These are phyloP conservation scores for Gandaritis pyraliata DNA, from an alignment of 2,888 invertebrate genomes.

Conservation along the genomic window DNA sequence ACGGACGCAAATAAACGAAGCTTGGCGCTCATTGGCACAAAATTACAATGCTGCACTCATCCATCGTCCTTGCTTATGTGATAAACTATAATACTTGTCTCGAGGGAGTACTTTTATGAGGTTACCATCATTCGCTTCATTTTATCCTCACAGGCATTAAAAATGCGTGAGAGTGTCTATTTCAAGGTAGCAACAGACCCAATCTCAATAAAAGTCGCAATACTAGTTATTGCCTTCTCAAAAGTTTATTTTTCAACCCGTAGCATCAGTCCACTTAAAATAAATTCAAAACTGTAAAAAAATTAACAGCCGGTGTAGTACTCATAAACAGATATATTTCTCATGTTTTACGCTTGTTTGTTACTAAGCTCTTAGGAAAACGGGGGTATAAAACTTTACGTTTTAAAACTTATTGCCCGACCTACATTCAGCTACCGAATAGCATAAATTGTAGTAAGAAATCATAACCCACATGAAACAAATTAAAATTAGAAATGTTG, in stretches of 20 bases:
- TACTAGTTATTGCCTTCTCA: no score
- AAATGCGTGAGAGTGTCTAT: no score
- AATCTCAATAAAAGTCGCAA: no score
- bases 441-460: constrained; percentile 67
- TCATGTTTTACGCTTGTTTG: not conserved
- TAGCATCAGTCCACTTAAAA: no score
- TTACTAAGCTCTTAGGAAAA: constrained; percentile 6
- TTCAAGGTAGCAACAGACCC: no score
- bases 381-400: not conserved
- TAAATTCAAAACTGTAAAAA: no score
- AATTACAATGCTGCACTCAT: constrained; percentile 45
- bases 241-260: no score
- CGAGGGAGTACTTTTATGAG: not conserved
- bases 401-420: constrained; percentile 39
- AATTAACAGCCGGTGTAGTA: no score
- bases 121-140: not conserved
- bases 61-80: constrained; percentile 36
- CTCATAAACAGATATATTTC: not conserved
- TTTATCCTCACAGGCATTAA: not conserved
- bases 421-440: constrained; percentile 58
- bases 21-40: constrained; percentile 64
- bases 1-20: constrained; percentile 74
- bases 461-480: constrained; percentile 73
- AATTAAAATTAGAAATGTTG: constrained; percentile 67
- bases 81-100: constrained; percentile 19